phyloP scores from a whole-genome alignment of 2,888 invertebrate genomes.

The Rhorus exstirpatorius region DNA sequence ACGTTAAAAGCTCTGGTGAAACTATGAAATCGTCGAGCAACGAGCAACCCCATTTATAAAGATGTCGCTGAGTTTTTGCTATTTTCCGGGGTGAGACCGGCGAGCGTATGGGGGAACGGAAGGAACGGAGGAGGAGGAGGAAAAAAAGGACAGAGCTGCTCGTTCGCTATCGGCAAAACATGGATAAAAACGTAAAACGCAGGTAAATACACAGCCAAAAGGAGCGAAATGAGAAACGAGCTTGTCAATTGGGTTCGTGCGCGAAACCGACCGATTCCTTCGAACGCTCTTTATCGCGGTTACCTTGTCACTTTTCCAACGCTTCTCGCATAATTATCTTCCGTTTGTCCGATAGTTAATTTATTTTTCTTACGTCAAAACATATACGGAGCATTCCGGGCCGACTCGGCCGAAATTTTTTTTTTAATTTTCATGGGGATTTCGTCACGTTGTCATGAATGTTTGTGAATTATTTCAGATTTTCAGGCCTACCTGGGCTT shows the following conservation, averaged over 20 bases:
- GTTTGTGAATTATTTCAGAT: no score
- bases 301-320: constrained; percentile 57
- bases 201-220: constrained; percentile 16
- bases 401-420: no score
- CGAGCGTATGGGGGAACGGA: neutral
- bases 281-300: constrained; percentile 65
- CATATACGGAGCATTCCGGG: neutral
- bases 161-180: constrained; percentile 51
- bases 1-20: constrained; percentile 47
- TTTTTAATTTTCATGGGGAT: no score
- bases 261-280: constrained; percentile 31
- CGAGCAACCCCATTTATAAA: constrained; percentile 68
- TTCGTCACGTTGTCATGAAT: no score
- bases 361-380: neutral
- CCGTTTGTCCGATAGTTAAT: neutral
- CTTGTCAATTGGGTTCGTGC: constrained; percentile 57
- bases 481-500: no score
- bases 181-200: constrained; percentile 30
- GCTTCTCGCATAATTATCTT: constrained; percentile 41
- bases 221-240: constrained; percentile 43
- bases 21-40: constrained; percentile 61
- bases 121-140: constrained; percentile 11
- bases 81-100: neutral
- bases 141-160: constrained; percentile 15
- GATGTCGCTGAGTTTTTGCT: constrained; percentile 39